phyloP scores from a whole-genome alignment of 1,140 invertebrate species.

The Lepidotrigona ventralis region DNA sequence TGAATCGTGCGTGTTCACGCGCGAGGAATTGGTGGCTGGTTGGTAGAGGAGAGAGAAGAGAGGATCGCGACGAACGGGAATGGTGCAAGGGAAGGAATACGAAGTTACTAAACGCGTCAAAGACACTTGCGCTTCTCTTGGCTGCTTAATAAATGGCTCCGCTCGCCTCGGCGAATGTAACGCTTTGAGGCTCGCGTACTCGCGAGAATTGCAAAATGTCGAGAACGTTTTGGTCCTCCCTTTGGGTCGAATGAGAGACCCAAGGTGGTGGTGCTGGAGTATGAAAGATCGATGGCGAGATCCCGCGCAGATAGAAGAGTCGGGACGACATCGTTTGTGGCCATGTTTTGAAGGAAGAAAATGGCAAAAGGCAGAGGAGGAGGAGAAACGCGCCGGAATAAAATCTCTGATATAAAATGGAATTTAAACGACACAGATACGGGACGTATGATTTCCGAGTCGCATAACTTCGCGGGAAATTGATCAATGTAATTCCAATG shows the following conservation, averaged over 20 bases:
- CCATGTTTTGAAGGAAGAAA: not conserved
- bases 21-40: too few relatives aligned
- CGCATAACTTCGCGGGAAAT: too few relatives aligned
- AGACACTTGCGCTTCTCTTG: not conserved
- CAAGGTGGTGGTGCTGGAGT: too few relatives aligned
- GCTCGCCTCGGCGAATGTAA: not conserved
- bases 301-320: not conserved
- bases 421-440: too few relatives aligned
- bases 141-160: constrained; percentile 11
- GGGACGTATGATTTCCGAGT: too few relatives aligned
- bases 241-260: not conserved
- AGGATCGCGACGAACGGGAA: not conserved
- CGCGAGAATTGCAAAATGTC: not conserved
- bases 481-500: too few relatives aligned
- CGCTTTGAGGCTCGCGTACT: not conserved
- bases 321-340: not conserved
- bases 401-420: not conserved
- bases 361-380: not conserved
- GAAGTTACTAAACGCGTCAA: not conserved
- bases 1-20: too few relatives aligned
- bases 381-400: too few relatives aligned
- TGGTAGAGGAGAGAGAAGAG: not conserved
- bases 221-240: not conserved
- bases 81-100: not conserved
- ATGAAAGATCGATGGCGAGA: not conserved